Evolutionary conservation across 2,797 vertebrate genomes (phyloP), one percentile per base, ranked within the genome.

Genomic region (Mus minutoides): DNA sequence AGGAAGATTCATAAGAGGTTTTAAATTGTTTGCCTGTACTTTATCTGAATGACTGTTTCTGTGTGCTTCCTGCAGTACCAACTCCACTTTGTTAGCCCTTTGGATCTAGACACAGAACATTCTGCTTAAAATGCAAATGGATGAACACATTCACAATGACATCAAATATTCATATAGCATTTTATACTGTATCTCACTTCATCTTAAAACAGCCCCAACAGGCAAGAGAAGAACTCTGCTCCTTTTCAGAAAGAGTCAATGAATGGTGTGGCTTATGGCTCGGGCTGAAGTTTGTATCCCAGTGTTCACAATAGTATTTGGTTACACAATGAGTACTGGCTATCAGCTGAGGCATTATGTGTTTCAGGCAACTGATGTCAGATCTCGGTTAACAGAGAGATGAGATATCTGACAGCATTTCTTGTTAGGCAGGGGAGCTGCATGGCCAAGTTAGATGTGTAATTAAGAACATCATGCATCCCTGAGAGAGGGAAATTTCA

Each of bases 51-150:
- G 17, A 34, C 40, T 49, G 2, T 67, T 92, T 92, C 56, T 73
- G n/a, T 0, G 10, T 8, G 7, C 4, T 75, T 34, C 78, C 64
- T 85, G 19, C 37, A 73, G 46, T 52, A 31, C 73, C 37, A 31
- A 3, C 52, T 69, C n/a, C 14, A 16, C n/a, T 79, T 58, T 6
- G 6, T 73, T 34, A 34, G 12, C 88, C 58, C 75, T 79, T 52
- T n/a, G 3, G 22, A 1, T 91, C 26, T 75, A 60, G 43, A 86
- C 11, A 22, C 34, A 52, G 54, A 76, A 87, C 76, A 40, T 89
- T 89, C 84, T 58, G 56, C 62, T 94, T 94, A 88, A 94, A 86
- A 83, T 34, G 67, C 90, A 95, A 87, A 64, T 62, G 76, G 71
- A 78, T 58, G 88, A 96, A 69, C 29, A 54, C 40, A 83, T 71